Evolutionary conservation across 1,140 invertebrate species (phyloP).

Genomic region (Cataglyphis hispanica): DNA sequence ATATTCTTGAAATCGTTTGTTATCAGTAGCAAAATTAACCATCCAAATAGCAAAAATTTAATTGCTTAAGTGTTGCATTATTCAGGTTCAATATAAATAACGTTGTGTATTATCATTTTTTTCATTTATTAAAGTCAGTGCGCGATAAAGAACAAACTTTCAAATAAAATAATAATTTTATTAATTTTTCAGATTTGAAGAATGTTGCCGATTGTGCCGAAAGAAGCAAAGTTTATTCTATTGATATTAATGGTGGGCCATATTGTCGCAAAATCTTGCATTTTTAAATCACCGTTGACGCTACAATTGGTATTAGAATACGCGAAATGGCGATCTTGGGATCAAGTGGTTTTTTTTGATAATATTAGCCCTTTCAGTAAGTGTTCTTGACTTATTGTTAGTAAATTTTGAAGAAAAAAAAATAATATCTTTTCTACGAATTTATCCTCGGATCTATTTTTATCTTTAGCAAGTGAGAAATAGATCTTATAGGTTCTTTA

Average conservation of each 20-base stretch:
- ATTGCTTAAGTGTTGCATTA: not conserved
- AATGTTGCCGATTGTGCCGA: not conserved
- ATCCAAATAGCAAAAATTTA: not conserved
- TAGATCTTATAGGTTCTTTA: not conserved
- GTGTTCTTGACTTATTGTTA: conserved; percentile 13
- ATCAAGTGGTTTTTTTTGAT: conserved; percentile 84
- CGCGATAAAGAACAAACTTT: not conserved
- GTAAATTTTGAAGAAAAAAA: not conserved
- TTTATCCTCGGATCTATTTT: not conserved
- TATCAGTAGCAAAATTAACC: not conserved
- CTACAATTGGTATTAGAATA: conserved; percentile 85
- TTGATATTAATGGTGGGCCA: conserved; percentile 7
- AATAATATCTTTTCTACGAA: not conserved
- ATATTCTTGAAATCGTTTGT: not conserved
- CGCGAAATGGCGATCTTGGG: conserved; percentile 85
- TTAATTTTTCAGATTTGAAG: conserved; percentile 18
- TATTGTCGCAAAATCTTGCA: conserved; percentile 62
- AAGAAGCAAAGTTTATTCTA: conserved; percentile 30
- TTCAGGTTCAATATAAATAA: not conserved
- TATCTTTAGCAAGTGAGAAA: not conserved
- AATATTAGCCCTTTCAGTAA: conserved; percentile 69
- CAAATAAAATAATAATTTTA: not conserved
- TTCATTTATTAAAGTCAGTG: not conserved
- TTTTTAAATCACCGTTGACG: conserved; percentile 75
- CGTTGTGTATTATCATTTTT: not conserved